phyloP scores from a whole-genome alignment of 2,113 vertebrate genomes.

The Osmerus eperlanus region DNA sequence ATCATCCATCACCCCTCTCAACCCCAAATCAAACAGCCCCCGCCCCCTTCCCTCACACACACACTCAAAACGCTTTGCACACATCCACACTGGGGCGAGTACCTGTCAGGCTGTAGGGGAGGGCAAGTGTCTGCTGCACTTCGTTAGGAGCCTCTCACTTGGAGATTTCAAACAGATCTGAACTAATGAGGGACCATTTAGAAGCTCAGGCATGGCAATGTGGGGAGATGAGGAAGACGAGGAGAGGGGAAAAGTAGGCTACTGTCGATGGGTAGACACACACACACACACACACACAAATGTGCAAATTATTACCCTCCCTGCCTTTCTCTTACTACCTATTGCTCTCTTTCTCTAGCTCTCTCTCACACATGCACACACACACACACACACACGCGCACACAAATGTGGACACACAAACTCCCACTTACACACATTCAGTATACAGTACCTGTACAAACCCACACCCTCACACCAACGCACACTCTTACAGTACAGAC shows the following conservation, averaged over 20 bases:
- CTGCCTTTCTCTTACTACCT: slow-evolving; percentile 28
- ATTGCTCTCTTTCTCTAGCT: slow-evolving; percentile 1
- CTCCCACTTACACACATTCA: slow-evolving; percentile 42
- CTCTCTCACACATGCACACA: slow-evolving; percentile 23
- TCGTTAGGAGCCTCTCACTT: slow-evolving; percentile 69
- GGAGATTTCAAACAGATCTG: slow-evolving; percentile 92
- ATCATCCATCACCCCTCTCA: slow-evolving; percentile 6
- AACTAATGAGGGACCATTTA: slow-evolving; percentile 94
- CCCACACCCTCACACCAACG: slow-evolving; percentile 47
- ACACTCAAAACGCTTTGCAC: slow-evolving; percentile 20
- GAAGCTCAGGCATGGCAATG: slow-evolving; percentile 86
- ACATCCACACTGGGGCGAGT: slow-evolving; percentile 26
- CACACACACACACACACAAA: slow-evolving; percentile 8
- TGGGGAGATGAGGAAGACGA: slow-evolving; percentile 63
- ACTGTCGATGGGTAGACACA: slow-evolving; percentile 23
- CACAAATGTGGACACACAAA: slow-evolving; percentile 20
- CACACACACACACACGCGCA: slow-evolving; percentile 30
- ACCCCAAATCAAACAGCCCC: slow-evolving; percentile 55
- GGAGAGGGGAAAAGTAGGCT: slow-evolving; percentile 45
- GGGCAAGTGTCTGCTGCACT: slow-evolving; percentile 59
- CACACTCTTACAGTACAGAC: slow-evolving; percentile 58
- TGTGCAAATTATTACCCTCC: slow-evolving; percentile 13
- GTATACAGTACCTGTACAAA: slow-evolving; percentile 61
- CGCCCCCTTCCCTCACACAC: slow-evolving; percentile 27
- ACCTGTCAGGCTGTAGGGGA: slow-evolving; percentile 69